Percentiles rank a stretch among this genome's conserved stretches.
These are phyloP conservation scores for Sphecodes monilicornis DNA, from an alignment of 2,888 invertebrate species.

Conservation along the genomic window DNA sequence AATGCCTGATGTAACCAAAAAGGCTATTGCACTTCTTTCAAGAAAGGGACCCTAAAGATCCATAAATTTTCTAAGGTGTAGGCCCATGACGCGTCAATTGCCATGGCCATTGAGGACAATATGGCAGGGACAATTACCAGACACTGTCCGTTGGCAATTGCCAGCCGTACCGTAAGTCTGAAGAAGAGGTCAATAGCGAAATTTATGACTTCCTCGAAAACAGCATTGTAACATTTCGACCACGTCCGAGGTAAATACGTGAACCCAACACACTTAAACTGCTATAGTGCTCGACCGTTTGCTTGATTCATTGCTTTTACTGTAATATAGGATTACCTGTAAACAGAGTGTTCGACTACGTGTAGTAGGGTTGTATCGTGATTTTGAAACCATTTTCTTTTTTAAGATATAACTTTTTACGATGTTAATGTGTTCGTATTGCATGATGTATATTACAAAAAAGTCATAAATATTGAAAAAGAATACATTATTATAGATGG, in stretches of 20 bases:
- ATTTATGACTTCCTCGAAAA: slow-evolving; percentile 9
- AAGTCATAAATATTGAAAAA: neutral
- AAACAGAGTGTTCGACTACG: neutral
- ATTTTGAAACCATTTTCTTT: neutral
- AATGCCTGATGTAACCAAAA: neutral
- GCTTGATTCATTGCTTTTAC: slow-evolving; percentile 1
- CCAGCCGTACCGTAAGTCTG: neutral
- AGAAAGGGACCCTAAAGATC: neutral
- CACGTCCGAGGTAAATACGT: neutral
- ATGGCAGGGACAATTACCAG: neutral
- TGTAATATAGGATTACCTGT: neutral
- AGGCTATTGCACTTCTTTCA: neutral
- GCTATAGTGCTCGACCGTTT: neutral
- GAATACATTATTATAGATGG: neutral
- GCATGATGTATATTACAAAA: neutral
- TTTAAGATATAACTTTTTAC: neutral
- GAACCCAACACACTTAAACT: neutral
- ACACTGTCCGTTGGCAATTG: neutral
- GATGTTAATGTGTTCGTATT: neutral
- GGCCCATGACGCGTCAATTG: slow-evolving; percentile 7
- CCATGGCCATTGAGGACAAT: neutral
- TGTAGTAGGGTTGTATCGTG: neutral
- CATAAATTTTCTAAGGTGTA: slow-evolving; percentile 2
- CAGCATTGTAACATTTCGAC: slow-evolving; percentile 6
- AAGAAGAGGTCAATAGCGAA: slow-evolving; percentile 2